These are phyloP conservation scores for Acrobasis suavella DNA, from an alignment of 2,888 invertebrate species.

Conservation along the genomic window DNA sequence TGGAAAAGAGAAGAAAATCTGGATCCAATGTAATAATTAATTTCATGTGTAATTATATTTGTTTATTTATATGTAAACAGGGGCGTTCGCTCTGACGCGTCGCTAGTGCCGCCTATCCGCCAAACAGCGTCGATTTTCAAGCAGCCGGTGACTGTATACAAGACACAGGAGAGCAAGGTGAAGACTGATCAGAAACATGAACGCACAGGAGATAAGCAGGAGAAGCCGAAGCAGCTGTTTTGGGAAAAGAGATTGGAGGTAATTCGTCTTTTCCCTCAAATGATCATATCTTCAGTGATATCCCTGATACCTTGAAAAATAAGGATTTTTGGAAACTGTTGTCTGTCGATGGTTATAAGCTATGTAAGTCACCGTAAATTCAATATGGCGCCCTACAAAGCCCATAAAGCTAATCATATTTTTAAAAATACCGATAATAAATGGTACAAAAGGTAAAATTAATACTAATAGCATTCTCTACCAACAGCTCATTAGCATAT, in stretches of 20 bases:
- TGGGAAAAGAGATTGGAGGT: conserved; percentile 90
- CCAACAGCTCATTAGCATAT: too few relatives aligned
- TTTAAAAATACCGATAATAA: too few relatives aligned
- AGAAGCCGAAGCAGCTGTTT: conserved; percentile 94
- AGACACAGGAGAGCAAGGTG: conserved; percentile 95
- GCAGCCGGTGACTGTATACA: conserved; percentile 98
- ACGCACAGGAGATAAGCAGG: conserved; percentile 86
- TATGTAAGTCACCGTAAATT: too few relatives aligned
- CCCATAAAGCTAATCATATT: too few relatives aligned
- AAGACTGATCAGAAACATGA: conserved; percentile 93
- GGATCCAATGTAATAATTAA: too few relatives aligned
- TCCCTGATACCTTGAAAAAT: neutral
- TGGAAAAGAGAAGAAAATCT: too few relatives aligned
- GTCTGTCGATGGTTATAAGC: too few relatives aligned
- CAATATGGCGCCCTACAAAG: too few relatives aligned
- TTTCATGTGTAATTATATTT: neutral
- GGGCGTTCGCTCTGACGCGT: conserved; percentile 92
- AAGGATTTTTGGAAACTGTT: too few relatives aligned
- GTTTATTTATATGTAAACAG: conserved; percentile 67
- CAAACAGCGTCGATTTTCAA: conserved; percentile 99
- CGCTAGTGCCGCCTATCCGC: conserved; percentile 95
- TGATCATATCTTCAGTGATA: neutral
- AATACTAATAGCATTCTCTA: too few relatives aligned
- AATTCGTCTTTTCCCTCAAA: neutral
- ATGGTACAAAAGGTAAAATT: too few relatives aligned